Conservation (phyloP, 2,888 invertebrate species). For the Oeneis ivallda region DNA sequence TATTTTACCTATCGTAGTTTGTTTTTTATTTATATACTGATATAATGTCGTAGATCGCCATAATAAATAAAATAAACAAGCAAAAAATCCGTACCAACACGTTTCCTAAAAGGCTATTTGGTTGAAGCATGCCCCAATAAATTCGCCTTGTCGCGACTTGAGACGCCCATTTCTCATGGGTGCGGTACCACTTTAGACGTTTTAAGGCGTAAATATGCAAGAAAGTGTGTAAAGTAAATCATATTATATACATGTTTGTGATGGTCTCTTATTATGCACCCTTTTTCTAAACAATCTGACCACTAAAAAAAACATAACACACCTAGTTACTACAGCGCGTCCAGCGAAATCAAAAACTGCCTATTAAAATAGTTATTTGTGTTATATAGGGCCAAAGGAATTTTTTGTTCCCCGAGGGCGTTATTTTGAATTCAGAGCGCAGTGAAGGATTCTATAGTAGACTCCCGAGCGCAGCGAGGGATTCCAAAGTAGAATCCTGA, state of each 20-base stretch:
- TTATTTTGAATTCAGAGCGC: too few relatives aligned
- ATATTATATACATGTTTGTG: conserved; percentile 2
- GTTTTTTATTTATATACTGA: conserved; percentile 11
- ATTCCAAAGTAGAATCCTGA: too few relatives aligned
- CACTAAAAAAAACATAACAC: too few relatives aligned
- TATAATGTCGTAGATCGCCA: conserved; percentile 1
- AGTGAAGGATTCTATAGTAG: too few relatives aligned
- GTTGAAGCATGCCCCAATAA: conserved; percentile 66
- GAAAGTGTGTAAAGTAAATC: conserved; percentile 17
- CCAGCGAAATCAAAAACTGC: too few relatives aligned
- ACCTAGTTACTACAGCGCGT: too few relatives aligned
- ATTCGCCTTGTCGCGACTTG: conserved; percentile 49
- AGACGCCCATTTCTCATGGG: conserved; percentile 27
- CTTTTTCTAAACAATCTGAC: background rate
- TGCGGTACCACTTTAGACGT: conserved; percentile 21
- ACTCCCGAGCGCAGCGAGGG: too few relatives aligned
- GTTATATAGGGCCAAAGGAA: too few relatives aligned
- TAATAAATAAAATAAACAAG: conserved; percentile 23
- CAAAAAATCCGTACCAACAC: conserved; percentile 15
- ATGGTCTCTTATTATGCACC: conserved; percentile 5
- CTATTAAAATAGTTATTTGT: too few relatives aligned
- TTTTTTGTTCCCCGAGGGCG: too few relatives aligned
- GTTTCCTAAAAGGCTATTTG: conserved; percentile 50
- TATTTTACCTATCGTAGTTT: background rate
- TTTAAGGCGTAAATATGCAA: conserved; percentile 27